Evolutionary conservation across 2,888 invertebrate species (phyloP).

Genomic region (Eristalis tenax): DNA sequence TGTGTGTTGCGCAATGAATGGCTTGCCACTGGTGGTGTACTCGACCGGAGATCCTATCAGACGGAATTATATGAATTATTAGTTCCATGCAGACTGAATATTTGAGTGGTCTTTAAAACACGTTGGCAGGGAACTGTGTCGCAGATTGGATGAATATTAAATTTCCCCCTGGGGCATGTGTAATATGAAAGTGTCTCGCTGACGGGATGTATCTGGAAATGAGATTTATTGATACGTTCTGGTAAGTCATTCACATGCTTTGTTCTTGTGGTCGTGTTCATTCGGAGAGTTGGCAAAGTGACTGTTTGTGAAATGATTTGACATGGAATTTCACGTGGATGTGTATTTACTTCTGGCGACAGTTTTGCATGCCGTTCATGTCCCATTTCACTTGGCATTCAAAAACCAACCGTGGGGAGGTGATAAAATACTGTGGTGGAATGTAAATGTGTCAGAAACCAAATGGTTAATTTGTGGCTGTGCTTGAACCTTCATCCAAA

Average conservation of each 20-base stretch:
- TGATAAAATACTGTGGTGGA: no score
- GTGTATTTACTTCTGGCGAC: neutral
- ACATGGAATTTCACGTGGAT: neutral
- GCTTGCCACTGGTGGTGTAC: neutral
- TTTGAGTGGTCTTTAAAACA: slow-evolving; percentile 19
- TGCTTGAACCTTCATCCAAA: no score
- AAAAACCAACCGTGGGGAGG: no score
- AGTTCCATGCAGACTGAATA: slow-evolving; percentile 36
- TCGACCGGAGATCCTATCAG: slow-evolving; percentile 35
- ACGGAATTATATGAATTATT: slow-evolving; percentile 51
- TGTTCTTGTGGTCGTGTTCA: neutral
- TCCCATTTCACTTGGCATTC: no score
- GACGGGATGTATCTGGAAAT: neutral
- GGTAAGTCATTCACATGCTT: no score
- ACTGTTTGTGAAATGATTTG: no score
- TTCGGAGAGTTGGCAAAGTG: neutral
- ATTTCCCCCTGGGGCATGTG: neutral
- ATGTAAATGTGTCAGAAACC: no score
- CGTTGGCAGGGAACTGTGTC: neutral
- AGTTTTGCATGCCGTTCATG: neutral
- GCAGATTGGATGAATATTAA: slow-evolving; percentile 2
- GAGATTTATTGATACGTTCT: neutral
- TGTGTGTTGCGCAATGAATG: slow-evolving; percentile 4
- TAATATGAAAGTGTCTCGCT: neutral
- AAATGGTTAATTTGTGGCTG: no score